phyloP scores from a whole-genome alignment of 2,797 vertebrate species.

The Tragelaphus eurycerus region DNA sequence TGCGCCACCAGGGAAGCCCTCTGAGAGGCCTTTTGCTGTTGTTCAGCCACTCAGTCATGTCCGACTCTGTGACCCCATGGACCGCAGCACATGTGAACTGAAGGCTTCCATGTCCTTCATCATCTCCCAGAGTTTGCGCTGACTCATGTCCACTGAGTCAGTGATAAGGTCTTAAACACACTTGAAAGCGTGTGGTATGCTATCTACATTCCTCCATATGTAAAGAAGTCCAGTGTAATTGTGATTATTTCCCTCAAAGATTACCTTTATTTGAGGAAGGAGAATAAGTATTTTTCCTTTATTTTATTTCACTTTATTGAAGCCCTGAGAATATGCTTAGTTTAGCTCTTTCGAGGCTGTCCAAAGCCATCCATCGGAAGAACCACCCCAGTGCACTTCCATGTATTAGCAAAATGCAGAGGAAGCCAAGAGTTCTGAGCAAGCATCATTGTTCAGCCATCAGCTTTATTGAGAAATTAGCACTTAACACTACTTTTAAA shows the following conservation, averaged over 20 bases:
- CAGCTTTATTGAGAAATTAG: neutral
- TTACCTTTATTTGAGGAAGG: neutral
- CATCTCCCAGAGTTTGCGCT: neutral
- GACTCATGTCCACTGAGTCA: neutral
- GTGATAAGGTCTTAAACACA: neutral
- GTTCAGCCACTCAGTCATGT: neutral
- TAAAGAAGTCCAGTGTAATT: neutral
- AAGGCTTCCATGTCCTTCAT: neutral
- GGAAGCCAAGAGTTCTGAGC: neutral
- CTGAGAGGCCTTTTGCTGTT: neutral
- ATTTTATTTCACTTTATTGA: neutral
- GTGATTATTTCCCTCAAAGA: neutral
- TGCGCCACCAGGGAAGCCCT: neutral
- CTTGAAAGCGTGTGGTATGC: neutral
- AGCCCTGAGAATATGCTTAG: neutral
- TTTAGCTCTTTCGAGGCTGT: neutral
- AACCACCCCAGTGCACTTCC: neutral
- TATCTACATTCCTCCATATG: neutral
- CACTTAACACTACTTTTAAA: neutral
- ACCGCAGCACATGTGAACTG: neutral
- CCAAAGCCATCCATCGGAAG: neutral
- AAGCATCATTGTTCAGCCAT: neutral
- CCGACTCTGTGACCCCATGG: neutral
- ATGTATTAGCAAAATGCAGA: neutral
- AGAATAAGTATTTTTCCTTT: neutral